Evolutionary conservation across 1,140 invertebrate species (phyloP).

Genomic region (Geopemphigus sp.): DNA sequence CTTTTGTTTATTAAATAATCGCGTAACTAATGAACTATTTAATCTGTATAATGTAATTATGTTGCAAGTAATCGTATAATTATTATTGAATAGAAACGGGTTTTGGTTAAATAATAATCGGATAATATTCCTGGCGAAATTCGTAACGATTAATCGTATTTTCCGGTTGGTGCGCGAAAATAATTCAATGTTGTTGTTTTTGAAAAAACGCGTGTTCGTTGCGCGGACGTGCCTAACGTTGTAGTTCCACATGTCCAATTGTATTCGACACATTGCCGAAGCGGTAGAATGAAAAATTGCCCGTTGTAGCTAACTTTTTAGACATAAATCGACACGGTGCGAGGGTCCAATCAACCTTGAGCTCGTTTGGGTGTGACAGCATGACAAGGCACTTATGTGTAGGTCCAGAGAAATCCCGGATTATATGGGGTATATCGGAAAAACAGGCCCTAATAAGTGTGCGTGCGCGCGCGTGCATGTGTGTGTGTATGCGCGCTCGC

Average conservation of each 20-base stretch:
- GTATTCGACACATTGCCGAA: not conserved
- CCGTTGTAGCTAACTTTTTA: not conserved
- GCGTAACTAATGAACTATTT: too few relatives aligned
- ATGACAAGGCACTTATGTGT: conserved; percentile 36
- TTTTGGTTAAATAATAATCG: too few relatives aligned
- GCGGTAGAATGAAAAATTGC: conserved; percentile 4
- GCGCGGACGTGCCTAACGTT: not conserved
- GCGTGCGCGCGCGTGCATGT: not conserved
- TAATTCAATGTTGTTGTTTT: not conserved
- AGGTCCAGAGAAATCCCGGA: conserved; percentile 16
- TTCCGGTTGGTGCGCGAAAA: not conserved
- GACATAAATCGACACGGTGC: conserved; percentile 16
- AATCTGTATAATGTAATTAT: too few relatives aligned
- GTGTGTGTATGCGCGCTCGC: not conserved
- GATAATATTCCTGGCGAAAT: too few relatives aligned
- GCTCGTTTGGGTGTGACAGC: conserved; percentile 26
- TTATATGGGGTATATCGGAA: conserved; percentile 9
- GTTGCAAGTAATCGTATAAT: too few relatives aligned
- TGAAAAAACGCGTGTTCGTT: not conserved
- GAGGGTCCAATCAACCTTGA: conserved; percentile 11
- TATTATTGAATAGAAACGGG: too few relatives aligned
- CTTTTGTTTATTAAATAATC: too few relatives aligned
- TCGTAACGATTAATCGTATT: too few relatives aligned
- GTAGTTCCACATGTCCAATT: not conserved
- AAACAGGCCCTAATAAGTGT: conserved; percentile 20